Base-by-base conservation (phyloP, 2,888 invertebrate genomes). In the Cantharis rufa region DNA sequence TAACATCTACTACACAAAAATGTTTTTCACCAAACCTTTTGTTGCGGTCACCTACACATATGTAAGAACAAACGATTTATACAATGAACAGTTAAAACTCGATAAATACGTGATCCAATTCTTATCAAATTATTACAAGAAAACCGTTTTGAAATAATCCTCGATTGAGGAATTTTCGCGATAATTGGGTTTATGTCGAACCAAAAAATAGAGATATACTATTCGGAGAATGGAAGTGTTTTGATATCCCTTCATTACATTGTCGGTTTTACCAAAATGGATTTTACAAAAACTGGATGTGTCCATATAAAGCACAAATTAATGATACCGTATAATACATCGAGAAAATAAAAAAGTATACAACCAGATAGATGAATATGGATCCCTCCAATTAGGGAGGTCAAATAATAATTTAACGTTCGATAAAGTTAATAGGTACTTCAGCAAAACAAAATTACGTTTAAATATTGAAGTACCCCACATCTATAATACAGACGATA, bases 1-100 rank as follows among this genome's bases (percentile, higher is more conserved):
- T 64, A 66, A 74, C 32, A 62, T 61, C 48, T 70, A 27, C 64
- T n/a, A 75, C 71, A 61, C 71, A 71, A 76, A 76, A 74, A 71
- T 28, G 21, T 66, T 71, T 77, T 28, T 24, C 64, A 18, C 3
- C 18, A 18, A 66, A 24, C 16, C 24, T 66, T 15, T n/a, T 66
- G 64, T 66, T 24, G 24, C 21, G 13, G 24, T 21, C 64, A 66
- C 64, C 64, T 66, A 66, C 64, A 18, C 64, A 4, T 1, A 10
- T 32, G 48, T 48, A 48, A 48, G n/a, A n/a, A n/a, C 48, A 48
- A 48, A 48, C 48, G n/a, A 48, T n/a, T 32, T 48, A n/a, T 48
- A 48, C 48, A 5, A 48, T 9, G 7, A n/a, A 48, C 48, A 7
- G 48, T n/a, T 48, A n/a, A 48, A 48, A 48, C 2, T n/a, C 48